Percentiles rank a stretch among this genome's conserved stretches.
These are phyloP conservation scores for Sebastes minor DNA, from an alignment of 2,797 vertebrate genomes.

Conservation along the genomic window DNA sequence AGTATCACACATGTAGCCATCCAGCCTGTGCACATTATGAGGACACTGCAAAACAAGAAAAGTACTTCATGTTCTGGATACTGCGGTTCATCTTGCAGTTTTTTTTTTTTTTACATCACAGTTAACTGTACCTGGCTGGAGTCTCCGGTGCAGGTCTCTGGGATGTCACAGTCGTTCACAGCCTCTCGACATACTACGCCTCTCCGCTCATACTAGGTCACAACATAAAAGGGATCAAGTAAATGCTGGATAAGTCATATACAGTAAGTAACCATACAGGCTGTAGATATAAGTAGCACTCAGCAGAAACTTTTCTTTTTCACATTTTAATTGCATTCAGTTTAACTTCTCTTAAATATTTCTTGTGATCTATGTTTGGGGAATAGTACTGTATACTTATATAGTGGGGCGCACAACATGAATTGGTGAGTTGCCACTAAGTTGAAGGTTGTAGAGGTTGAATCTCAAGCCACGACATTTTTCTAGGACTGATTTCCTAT, in stretches of 20 bases:
- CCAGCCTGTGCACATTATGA: slow-evolving; percentile 96
- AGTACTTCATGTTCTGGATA: neutral
- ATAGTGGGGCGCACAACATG: neutral
- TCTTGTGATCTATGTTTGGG: neutral
- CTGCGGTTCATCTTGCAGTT: neutral
- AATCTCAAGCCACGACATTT: neutral
- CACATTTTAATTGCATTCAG: neutral
- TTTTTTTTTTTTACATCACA: neutral
- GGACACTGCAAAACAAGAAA: slow-evolving; percentile 85
- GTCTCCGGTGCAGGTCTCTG: slow-evolving; percentile 95
- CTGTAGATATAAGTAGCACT: neutral
- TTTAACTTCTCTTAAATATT: neutral
- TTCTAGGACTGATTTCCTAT: neutral
- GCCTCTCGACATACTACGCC: slow-evolving; percentile 92
- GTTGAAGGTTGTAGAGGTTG: neutral
- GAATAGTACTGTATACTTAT: neutral
- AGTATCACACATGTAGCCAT: slow-evolving; percentile 94
- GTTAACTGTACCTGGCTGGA: slow-evolving; percentile 90
- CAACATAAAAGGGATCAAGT: neutral
- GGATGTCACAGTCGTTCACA: slow-evolving; percentile 97
- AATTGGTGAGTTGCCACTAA: neutral
- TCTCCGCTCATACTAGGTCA: slow-evolving; percentile 88
- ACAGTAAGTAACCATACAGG: neutral
- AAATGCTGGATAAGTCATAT: neutral
- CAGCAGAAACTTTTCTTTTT: neutral